Percentiles rank a stretch among this genome's conserved stretches.
Evolutionary conservation across 2,888 invertebrate genomes (phyloP).

Genomic region (Meloe dianella): DNA sequence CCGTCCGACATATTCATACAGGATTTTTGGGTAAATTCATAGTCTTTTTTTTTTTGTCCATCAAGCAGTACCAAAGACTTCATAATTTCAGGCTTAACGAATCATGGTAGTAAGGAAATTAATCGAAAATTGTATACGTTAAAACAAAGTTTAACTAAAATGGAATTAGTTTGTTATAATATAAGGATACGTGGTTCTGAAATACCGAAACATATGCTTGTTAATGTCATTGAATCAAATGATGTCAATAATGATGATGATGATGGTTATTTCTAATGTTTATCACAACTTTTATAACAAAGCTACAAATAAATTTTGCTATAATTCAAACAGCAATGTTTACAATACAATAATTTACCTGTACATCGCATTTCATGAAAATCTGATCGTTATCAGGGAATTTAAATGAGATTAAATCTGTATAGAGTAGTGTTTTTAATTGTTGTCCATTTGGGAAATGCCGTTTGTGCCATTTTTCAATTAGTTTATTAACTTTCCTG

Average conservation of each 20-base stretch:
- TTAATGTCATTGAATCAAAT: constrained; percentile 60
- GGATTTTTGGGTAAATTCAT: constrained; percentile 65
- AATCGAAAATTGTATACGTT: constrained; percentile 74
- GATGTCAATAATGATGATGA: constrained; percentile 51
- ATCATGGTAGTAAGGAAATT: constrained; percentile 67
- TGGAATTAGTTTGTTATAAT: constrained; percentile 67
- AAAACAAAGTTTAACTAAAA: constrained; percentile 78
- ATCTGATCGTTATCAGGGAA: constrained; percentile 77
- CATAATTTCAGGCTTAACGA: constrained; percentile 58
- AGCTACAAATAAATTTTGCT: constrained; percentile 27
- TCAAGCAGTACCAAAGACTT: background rate
- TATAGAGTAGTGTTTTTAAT: constrained; percentile 57
- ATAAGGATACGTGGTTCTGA: constrained; percentile 65
- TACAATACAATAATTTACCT: constrained; percentile 59
- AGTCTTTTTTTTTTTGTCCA: background rate
- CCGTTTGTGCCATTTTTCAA: constrained; percentile 69
- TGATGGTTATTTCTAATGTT: constrained; percentile 52
- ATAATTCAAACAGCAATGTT: background rate
- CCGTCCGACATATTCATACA: constrained; percentile 71
- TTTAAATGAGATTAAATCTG: constrained; percentile 74
- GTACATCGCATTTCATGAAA: constrained; percentile 75
- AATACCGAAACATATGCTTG: constrained; percentile 73
- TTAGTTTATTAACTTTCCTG: constrained; percentile 70
- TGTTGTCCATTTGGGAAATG: constrained; percentile 37
- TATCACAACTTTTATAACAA: constrained; percentile 32